Conservation (phyloP, 1,140 invertebrate species). For the Lepidurus couesii region DNA sequence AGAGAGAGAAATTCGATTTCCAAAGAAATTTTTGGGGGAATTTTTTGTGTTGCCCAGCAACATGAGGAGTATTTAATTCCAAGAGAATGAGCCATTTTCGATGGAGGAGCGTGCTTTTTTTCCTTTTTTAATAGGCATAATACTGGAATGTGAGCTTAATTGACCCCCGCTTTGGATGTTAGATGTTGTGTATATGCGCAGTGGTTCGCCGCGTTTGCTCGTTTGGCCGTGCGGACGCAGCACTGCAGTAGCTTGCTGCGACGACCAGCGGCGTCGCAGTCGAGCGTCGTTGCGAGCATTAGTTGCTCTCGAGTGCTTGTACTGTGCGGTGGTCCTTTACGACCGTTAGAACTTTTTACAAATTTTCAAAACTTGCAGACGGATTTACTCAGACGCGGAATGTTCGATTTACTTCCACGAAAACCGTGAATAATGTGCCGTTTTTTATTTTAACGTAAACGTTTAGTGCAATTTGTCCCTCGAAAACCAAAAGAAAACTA, state of each 20-base stretch:
- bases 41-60: background rate
- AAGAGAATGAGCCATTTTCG: background rate
- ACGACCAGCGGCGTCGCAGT: background rate
- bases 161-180: background rate
- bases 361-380: background rate
- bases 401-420: too few species aligned
- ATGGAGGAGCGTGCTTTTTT: background rate
- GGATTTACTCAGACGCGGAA: background rate
- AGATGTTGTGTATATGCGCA: background rate
- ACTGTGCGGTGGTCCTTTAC: background rate
- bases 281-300: background rate
- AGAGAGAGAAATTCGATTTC: background rate
- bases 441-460: too few species aligned
- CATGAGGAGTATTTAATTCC: background rate
- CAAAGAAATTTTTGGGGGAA: background rate
- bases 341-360: background rate
- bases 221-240: background rate
- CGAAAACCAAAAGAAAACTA: too few species aligned
- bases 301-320: background rate
- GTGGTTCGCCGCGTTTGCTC: background rate
- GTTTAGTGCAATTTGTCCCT: too few species aligned
- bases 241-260: constrained; percentile 9
- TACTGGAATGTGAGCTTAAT: constrained; percentile 12
- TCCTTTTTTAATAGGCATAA: background rate
- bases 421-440: too few species aligned